A percentile compares a stretch with the other conserved stretches of the same genome.
phyloP scores from a whole-genome alignment of 2,888 invertebrate species.

The Falcaria lacertinaria region DNA sequence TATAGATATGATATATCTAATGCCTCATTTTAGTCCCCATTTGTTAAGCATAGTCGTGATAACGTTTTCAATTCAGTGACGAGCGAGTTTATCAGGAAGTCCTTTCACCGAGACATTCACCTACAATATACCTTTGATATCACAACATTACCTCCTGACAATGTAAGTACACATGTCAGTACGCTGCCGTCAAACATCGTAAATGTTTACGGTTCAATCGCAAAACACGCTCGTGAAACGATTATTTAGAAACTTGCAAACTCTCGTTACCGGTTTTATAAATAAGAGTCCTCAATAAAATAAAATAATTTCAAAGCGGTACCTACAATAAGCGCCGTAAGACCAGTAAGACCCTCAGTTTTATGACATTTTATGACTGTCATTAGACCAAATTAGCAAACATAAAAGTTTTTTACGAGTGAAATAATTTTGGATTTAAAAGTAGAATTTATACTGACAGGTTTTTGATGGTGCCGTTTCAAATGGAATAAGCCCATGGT shows the following conservation, averaged over 20 bases:
- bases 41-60: too few species aligned
- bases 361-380: neutral
- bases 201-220: constrained; percentile 13
- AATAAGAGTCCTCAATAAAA: constrained; percentile 2
- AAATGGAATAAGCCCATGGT: too few species aligned
- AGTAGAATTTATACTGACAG: too few species aligned
- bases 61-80: neutral
- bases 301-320: constrained; percentile 3
- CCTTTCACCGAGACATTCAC: neutral
- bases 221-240: constrained; percentile 8
- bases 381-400: neutral
- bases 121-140: neutral
- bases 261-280: neutral
- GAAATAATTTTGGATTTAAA: too few species aligned
- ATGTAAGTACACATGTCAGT: neutral
- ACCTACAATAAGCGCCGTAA: neutral
- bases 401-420: too few species aligned
- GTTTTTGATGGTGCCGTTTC: too few species aligned
- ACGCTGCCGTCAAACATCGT: constrained; percentile 7
- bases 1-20: too few species aligned
- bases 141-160: neutral
- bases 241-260: constrained; percentile 4
- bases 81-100: neutral
- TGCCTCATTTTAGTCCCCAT: too few species aligned
- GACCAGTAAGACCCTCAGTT: neutral